Conservation (phyloP, 2,113 vertebrate genomes). For the Pomatorhinus ruficollis region DNA sequence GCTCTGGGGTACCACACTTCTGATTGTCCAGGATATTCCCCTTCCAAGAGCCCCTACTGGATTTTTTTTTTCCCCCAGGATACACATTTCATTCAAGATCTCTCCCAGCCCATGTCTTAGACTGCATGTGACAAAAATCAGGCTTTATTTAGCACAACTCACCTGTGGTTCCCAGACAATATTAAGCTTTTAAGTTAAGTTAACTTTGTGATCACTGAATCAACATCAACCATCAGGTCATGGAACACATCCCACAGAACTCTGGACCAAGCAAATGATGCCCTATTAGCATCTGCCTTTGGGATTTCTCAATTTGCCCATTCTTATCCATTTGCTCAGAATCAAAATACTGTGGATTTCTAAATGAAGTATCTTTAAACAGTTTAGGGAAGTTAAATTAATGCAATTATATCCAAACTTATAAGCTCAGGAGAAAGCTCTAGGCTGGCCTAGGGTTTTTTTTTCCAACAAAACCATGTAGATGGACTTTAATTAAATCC, state of each 20-base stretch:
- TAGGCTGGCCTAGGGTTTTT: background rate
- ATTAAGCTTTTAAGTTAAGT: background rate
- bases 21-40: background rate
- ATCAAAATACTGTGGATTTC: background rate
- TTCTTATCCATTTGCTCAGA: background rate
- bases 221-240: background rate
- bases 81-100: background rate
- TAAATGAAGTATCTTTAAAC: background rate
- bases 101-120: background rate
- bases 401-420: background rate
- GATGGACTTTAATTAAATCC: conserved; percentile 17
- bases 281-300: background rate
- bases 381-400: background rate
- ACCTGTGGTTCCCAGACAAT: background rate
- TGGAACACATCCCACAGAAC: background rate
- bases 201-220: background rate
- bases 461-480: background rate
- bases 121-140: background rate
- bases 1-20: background rate
- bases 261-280: background rate
- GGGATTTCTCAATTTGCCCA: background rate
- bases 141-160: background rate
- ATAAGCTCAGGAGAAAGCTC: background rate
- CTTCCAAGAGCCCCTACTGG: background rate
- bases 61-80: background rate